A percentile compares a stretch with the other conserved stretches of the same genome.
phyloP scores from a whole-genome alignment of 2,113 vertebrate genomes.

The Thalassarche chlororhynchos region DNA sequence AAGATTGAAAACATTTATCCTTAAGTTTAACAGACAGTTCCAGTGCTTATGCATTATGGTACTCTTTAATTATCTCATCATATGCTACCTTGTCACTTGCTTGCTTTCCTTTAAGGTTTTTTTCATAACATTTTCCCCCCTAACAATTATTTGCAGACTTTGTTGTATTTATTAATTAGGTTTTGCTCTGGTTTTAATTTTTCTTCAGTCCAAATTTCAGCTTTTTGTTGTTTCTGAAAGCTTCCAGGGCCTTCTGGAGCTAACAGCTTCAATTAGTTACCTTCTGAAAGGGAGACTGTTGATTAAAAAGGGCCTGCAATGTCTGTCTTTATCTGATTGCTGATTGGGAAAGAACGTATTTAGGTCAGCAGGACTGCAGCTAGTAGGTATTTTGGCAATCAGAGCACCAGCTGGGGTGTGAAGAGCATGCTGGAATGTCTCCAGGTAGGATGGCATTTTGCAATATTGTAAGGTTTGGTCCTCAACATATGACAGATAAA shows the following conservation, averaged over 20 bases:
- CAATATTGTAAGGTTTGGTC: background rate
- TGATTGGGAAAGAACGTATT: background rate
- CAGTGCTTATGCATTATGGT: background rate
- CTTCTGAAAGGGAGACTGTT: background rate
- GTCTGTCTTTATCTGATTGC: background rate
- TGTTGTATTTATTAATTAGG: background rate
- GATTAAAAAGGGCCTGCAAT: background rate
- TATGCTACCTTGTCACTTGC: background rate
- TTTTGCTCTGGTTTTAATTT: background rate
- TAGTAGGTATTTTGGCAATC: background rate
- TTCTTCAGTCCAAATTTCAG: background rate
- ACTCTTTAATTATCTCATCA: background rate
- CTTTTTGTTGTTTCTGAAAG: background rate
- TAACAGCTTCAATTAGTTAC: background rate
- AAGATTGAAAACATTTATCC: background rate
- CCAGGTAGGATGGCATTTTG: background rate
- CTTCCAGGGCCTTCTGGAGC: background rate
- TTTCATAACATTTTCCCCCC: rapidly evolving
- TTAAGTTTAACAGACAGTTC: background rate
- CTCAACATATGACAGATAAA: rapidly evolving
- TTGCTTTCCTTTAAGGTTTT: background rate
- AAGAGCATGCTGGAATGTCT: background rate
- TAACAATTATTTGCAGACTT: background rate
- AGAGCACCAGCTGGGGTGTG: background rate
- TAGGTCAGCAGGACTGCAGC: background rate